Conservation (phyloP, 53 echinoderm and acorn worm species). For the Stichopus horrens region DNA sequence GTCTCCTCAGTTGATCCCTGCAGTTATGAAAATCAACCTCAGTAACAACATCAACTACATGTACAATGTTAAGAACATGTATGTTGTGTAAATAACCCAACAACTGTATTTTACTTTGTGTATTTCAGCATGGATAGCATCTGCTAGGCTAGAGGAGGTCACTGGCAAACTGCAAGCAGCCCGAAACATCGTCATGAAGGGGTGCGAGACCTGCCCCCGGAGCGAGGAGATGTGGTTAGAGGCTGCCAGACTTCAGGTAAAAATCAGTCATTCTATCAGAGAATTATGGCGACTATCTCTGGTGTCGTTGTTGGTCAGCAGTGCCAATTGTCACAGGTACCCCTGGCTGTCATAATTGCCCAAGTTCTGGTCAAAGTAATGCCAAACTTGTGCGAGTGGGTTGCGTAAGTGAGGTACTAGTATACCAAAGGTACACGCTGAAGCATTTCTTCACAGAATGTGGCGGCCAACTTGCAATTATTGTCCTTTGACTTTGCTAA, state of each 20-base stretch:
- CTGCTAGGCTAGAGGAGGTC: conserved; percentile 95
- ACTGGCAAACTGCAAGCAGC: conserved; percentile 97
- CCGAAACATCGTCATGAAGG: conserved; percentile 94
- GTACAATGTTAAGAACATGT: background rate
- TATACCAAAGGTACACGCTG: too few species aligned
- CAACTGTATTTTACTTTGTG: background rate
- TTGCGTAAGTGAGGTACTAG: too few species aligned
- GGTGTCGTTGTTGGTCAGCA: too few species aligned
- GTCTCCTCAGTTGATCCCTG: too few species aligned
- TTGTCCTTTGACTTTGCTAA: too few species aligned
- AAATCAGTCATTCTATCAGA: background rate
- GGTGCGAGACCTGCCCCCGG: conserved; percentile 84
- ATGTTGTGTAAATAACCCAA: background rate
- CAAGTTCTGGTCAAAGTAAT: too few species aligned
- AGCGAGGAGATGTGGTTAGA: conserved; percentile 98
- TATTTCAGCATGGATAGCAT: conserved; percentile 88
- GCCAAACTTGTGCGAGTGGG: too few species aligned
- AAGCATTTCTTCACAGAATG: too few species aligned
- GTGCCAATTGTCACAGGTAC: too few species aligned
- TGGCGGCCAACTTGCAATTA: too few species aligned
- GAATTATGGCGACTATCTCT: too few species aligned
- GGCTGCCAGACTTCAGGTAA: conserved; percentile 91
- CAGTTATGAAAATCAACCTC: background rate
- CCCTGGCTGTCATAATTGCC: too few species aligned
- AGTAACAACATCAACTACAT: background rate